These are phyloP conservation scores for Laticauda laticaudata DNA, from an alignment of 2,113 vertebrate species.

Conservation along the genomic window DNA sequence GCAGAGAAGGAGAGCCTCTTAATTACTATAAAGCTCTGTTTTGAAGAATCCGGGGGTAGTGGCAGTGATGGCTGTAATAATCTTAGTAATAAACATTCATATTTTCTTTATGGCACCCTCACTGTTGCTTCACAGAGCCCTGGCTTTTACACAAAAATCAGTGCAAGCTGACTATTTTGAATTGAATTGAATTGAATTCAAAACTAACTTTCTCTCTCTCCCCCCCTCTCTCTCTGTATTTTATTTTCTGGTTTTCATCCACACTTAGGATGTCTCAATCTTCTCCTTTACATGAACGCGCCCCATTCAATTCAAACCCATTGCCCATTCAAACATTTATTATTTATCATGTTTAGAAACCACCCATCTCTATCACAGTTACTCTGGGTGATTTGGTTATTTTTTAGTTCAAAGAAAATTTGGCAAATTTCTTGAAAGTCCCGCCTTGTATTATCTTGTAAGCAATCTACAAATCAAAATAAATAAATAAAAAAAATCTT, in stretches of 20 bases:
- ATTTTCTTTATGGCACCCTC: neutral
- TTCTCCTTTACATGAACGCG: neutral
- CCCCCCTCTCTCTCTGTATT: no score
- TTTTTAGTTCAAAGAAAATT: neutral
- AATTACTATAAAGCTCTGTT: neutral
- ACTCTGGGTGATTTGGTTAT: neutral
- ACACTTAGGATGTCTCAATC: neutral
- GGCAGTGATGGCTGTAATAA: neutral
- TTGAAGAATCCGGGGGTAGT: neutral
- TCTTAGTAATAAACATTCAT: neutral
- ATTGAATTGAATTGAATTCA: neutral
- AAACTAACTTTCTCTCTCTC: no score
- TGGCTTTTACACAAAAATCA: neutral
- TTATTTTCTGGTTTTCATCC: neutral
- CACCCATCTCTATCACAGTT: neutral
- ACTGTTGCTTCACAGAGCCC: neutral
- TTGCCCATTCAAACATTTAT: neutral
- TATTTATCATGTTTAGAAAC: neutral
- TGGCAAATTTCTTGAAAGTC: neutral
- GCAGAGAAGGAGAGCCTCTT: neutral
- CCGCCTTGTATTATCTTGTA: no score
- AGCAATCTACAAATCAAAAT: no score
- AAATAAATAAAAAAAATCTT: no score
- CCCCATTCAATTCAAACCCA: no score
- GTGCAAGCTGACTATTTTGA: neutral